A percentile compares a stretch with the other conserved stretches of the same genome.
Conservation (phyloP, 1,140 invertebrate genomes). For the Formica exsecta region DNA sequence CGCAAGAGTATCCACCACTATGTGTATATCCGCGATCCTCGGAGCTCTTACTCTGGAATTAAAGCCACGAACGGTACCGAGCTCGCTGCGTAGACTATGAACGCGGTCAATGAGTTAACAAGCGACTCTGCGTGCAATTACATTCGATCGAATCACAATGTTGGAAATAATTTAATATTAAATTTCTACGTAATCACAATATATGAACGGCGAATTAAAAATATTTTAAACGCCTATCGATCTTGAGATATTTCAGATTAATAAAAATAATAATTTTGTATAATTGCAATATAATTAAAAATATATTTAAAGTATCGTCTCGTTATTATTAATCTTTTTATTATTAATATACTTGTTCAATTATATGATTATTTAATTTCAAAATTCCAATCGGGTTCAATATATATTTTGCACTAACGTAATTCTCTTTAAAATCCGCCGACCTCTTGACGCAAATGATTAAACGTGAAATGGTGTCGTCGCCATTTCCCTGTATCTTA, state of each 20-base stretch:
- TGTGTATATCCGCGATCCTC: not conserved
- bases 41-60: slow-evolving; percentile 14
- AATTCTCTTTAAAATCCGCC: not conserved
- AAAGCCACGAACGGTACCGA: slow-evolving; percentile 40
- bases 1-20: not conserved
- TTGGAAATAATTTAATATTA: not conserved
- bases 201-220: not conserved
- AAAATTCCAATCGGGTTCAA: not conserved
- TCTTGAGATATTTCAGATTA: not conserved
- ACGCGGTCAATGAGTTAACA: slow-evolving; percentile 35
- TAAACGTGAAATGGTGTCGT: not conserved
- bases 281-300: too few species aligned
- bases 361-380: not conserved
- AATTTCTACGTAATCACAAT: not conserved
- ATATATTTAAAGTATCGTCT: too few species aligned
- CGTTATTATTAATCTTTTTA: too few species aligned
- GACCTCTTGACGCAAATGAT: not conserved
- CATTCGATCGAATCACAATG: not conserved
- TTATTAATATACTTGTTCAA: too few species aligned
- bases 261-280: not conserved
- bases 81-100: not conserved
- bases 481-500: not conserved
- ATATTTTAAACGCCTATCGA: not conserved
- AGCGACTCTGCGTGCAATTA: not conserved
- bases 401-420: not conserved